Percentiles rank a stretch among this genome's conserved stretches.
These are phyloP conservation scores for Antigone vipio DNA, from an alignment of 2,113 vertebrate genomes.

Conservation along the genomic window DNA sequence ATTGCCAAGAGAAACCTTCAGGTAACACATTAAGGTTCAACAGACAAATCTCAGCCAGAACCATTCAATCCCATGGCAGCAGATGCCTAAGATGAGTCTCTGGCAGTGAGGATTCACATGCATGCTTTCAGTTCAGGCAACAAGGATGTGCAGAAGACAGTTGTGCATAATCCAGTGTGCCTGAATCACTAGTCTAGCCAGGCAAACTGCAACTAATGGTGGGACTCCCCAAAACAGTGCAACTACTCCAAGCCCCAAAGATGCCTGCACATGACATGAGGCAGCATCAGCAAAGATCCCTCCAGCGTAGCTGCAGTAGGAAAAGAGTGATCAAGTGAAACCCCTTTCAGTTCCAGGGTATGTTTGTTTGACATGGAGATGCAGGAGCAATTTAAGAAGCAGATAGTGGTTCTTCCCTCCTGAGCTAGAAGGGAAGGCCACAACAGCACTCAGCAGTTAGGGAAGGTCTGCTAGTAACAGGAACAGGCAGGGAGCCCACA, in stretches of 20 bases:
- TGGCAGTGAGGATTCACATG: background rate
- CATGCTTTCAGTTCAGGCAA: background rate
- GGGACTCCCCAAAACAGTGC: background rate
- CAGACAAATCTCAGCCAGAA: background rate
- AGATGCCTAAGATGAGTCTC: background rate
- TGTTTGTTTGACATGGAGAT: background rate
- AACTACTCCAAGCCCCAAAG: background rate
- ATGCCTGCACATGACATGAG: background rate
- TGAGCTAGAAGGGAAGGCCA: background rate
- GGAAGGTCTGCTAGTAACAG: background rate
- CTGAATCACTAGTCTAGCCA: no score
- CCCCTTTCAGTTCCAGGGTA: background rate
- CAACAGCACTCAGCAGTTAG: background rate
- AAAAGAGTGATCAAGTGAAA: background rate
- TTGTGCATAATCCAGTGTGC: no score
- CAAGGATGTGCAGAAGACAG: background rate
- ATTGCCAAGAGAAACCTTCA: background rate
- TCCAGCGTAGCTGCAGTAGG: background rate
- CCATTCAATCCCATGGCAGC: background rate
- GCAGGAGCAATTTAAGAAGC: background rate
- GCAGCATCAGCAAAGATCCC: background rate
- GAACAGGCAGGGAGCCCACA: background rate
- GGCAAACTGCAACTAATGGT: background rate
- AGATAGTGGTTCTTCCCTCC: background rate
- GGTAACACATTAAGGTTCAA: background rate